Evolutionary conservation across 2,888 invertebrate species (phyloP), one percentile per base, ranked within the genome.

Genomic region (Bursaphelenchus okinawaensis): DNA sequence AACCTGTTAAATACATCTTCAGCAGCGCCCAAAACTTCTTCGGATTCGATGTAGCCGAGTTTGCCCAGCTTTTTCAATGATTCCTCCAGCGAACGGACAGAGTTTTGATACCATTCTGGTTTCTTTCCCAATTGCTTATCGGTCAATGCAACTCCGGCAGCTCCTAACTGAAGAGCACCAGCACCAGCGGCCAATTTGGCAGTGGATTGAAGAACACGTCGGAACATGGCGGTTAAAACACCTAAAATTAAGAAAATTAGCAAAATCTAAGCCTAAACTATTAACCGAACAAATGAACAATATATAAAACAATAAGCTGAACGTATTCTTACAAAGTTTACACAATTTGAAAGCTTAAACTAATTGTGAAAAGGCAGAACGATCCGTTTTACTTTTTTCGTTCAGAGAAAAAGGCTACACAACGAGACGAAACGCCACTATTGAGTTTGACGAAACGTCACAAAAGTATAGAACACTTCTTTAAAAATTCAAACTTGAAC

Each of bases 41-140:
- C 60, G 65, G 63, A 68, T 65, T 77, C 77, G 58, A 77, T 75
- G 56, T 77, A 71, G 54, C 66, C 72, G 62, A 69, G 12, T 9
- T 22, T 51, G 40, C 60, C 63, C 27, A 72, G 68, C 50, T 65
- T 62, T 68, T 76, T 77, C 40, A 77, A 60, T 4, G 71, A 63
- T 23, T 68, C 55, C 57, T 78, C 77, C 22, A 77, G 62, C 9
- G 65, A 67, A 27, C 55, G 63, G 51, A 77, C 77, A 20, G 71
- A 69, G 16, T 63, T 27, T 61, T 76, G 73, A 63, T 76, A 77
- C 77, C 75, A 75, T 28, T 75, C 75, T 24, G 75, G 75, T 20
- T 62, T 62, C 62, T 62, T 62, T 1, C 22, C n/a, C 52, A 75
- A 65, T 58, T 77, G 71, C 68, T 71, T 70, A 62, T 78, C 77